Evolutionary conservation across 2,888 invertebrate genomes (phyloP), one percentile per base, ranked within the genome.

Genomic region (Lasioglossum leucozonium): DNA sequence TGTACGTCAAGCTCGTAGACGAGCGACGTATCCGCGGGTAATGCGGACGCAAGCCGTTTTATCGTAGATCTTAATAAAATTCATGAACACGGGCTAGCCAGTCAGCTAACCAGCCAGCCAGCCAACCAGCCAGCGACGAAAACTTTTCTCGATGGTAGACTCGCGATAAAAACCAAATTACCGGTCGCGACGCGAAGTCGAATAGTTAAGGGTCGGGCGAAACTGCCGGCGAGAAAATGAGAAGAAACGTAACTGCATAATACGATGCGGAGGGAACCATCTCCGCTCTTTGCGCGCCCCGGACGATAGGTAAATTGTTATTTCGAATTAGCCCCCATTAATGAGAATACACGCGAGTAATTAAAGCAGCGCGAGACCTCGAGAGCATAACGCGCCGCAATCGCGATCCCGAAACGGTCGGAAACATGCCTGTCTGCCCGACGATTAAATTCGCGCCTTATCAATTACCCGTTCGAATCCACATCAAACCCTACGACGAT

Each of bases 151-250:
- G 93, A 93, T 93, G 92, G 91, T 79, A 92, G 92, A 90, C 91
- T 84, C 85, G 82, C 90, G 93, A 94, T 93, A 93, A 94, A 93
- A 94, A 94, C 88, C 91, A 91, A 94, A 94, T 94, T 93, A 94
- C 93, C 93, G 91, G 92, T 86, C 83, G 89, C 88, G 87, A 81
- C 85, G 86, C 87, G 83, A 86, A 76, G 79, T 78, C 84, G 84
- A 83, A 87, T 77, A 67, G 74, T 87, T 89, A 87, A 81, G 84
- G 40, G 47, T 26, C 47, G 72, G 58, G 67, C 65, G 82, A 81
- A 80, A 85, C 77, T 79, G 79, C 69, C 74, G 72, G 79, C 78
- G 78, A 83, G 90, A 82, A 91, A 88, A 87, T 85, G 87, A 82
- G 88, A 88, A 85, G 90, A 90, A 91, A 90, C 82, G 81, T 80